Conservation (phyloP, 2,888 invertebrate genomes). For the Copidosoma aretas region DNA sequence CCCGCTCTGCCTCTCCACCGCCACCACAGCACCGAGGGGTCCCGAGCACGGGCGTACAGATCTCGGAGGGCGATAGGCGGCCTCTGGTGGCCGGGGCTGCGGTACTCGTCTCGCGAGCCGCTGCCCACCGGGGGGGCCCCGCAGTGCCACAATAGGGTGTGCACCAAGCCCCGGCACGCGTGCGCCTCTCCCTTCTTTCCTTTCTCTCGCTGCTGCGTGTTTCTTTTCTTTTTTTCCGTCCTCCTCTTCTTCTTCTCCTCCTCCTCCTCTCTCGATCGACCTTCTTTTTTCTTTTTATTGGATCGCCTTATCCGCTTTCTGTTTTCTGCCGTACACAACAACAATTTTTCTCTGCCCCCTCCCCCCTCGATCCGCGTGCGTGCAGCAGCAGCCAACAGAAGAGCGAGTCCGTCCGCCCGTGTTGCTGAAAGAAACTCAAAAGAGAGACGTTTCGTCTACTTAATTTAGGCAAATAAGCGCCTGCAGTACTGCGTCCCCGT, state of each 20-base stretch:
- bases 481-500: conserved; percentile 37
- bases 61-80: conserved; percentile 53
- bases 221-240: conserved; percentile 18
- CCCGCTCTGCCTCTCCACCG: conserved; percentile 35
- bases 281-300: conserved; percentile 27
- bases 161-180: conserved; percentile 9
- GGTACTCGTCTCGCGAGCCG: conserved; percentile 58
- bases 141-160: conserved; percentile 18
- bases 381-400: too few species aligned
- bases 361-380: background rate
- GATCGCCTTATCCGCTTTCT: conserved; percentile 14
- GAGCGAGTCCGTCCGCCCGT: too few species aligned
- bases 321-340: background rate
- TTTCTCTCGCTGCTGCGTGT: conserved; percentile 3
- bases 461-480: conserved; percentile 47
- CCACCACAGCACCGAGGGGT: background rate
- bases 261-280: conserved; percentile 32
- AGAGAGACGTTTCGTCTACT: conserved; percentile 41
- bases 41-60: conserved; percentile 47
- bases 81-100: conserved; percentile 46
- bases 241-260: conserved; percentile 15
- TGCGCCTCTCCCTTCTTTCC: conserved; percentile 11
- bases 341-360: background rate
- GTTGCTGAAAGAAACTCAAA: conserved; percentile 16
- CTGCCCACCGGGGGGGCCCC: conserved; percentile 57